Conservation (phyloP, 2,888 invertebrate genomes). For the Drosophila melanosoma region DNA sequence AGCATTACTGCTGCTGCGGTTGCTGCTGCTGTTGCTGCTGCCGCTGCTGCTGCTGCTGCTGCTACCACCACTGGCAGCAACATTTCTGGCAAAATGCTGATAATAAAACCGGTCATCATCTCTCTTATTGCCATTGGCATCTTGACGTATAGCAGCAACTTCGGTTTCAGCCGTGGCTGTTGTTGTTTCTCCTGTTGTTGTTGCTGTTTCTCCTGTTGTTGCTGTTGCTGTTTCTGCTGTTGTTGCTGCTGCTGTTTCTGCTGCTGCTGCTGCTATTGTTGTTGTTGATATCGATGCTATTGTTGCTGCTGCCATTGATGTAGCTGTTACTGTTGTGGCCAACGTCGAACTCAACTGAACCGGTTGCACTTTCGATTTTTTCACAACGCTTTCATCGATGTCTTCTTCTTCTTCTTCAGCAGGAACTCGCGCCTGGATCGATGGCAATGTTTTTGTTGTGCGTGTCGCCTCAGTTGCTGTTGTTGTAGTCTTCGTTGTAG, state of each 20-base stretch:
- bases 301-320: conserved; percentile 31
- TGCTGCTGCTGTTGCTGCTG: conserved; percentile 23
- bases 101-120: conserved; percentile 81
- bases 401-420: conserved; percentile 16
- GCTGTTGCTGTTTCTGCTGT: conserved; percentile 38
- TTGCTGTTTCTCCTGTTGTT: conserved; percentile 53
- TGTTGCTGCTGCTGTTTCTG: conserved; percentile 29
- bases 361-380: conserved; percentile 84
- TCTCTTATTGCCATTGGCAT: conserved; percentile 41
- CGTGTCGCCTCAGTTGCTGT: conserved; percentile 25
- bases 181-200: conserved; percentile 55
- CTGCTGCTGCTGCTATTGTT: conserved; percentile 22
- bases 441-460: conserved; percentile 16
- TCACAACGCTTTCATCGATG: conserved; percentile 54
- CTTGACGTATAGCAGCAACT: conserved; percentile 56
- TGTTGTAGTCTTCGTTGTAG: conserved; percentile 18
- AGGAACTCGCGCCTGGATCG: conserved; percentile 1
- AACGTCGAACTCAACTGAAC: conserved; percentile 59
- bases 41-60: conserved; percentile 25
- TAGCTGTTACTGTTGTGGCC: conserved; percentile 23
- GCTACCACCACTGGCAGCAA: conserved; percentile 35
- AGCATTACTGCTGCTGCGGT: conserved; percentile 27
- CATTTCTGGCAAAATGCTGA: conserved; percentile 62
- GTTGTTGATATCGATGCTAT: conserved; percentile 28
- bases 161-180: conserved; percentile 28